These are phyloP conservation scores for Morus bassanus DNA, from an alignment of 2,797 vertebrate genomes.

Conservation along the genomic window DNA sequence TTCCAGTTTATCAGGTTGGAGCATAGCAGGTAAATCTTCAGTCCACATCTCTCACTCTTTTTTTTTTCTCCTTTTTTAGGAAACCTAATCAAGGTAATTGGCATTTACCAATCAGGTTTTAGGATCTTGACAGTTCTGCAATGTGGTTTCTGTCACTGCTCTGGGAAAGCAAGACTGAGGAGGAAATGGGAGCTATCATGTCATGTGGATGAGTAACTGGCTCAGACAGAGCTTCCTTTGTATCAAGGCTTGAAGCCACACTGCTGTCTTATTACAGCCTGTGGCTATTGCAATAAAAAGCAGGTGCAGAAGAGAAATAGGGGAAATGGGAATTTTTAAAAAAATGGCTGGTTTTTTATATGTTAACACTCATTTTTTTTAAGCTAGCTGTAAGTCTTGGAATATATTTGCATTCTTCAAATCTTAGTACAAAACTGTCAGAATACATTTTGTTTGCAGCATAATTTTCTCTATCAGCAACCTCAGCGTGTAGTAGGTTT, in stretches of 20 bases:
- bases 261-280: slow-evolving; percentile 46
- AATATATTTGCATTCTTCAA: not conserved
- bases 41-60: not conserved
- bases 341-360: not conserved
- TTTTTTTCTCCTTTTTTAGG: not conserved
- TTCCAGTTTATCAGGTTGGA: not conserved
- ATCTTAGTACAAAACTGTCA: not conserved
- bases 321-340: not conserved
- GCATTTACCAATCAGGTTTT: slow-evolving; percentile 48
- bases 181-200: slow-evolving; percentile 68
- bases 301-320: slow-evolving; percentile 54
- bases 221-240: slow-evolving; percentile 63
- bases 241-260: slow-evolving; percentile 14
- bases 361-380: not conserved
- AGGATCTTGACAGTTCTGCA: slow-evolving; percentile 60
- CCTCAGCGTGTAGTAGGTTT: not conserved
- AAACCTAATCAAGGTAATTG: slow-evolving; percentile 50
- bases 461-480: not conserved
- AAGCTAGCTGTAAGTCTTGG: not conserved
- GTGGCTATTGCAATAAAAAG: slow-evolving; percentile 61
- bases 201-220: slow-evolving; percentile 58
- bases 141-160: slow-evolving; percentile 56
- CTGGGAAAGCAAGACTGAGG: slow-evolving; percentile 53
- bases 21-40: not conserved
- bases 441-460: not conserved